Base-by-base conservation (phyloP, 2,888 invertebrate genomes). In the Ferdinandea cuprea region DNA sequence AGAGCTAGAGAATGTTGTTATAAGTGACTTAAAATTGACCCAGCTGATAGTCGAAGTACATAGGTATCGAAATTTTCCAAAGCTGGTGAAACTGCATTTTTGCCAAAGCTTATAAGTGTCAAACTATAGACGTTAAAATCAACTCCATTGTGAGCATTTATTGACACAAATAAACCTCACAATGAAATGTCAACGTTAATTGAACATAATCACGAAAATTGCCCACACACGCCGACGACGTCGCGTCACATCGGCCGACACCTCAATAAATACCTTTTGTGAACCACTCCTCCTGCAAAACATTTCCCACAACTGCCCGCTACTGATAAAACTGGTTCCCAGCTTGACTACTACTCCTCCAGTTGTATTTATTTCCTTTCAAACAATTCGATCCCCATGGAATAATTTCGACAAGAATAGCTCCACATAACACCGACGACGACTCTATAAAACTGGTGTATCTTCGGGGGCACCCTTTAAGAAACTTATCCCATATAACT, bases 401-500 rank as follows among this genome's bases (percentile, higher is more conserved):
- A 46, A 73, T 78, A 78, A 83, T 83, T 78, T 78, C 59, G 66
- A 76, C 71, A 5, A 25, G 25, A 76, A 81, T 52, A 65, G 19
- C 37, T 56, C 46, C 32, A 7, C 17, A 9, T 8, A 25, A 50
- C 25, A 17, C 3, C 42, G 9, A 21, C n/a, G n/a, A n/a, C 19
- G 3, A 59, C 25, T 68, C 44, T n/a, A 52, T 72, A 48, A 44
- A 30, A 9, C 9, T 30, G 4, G 46, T 58, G 63, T 54, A 40
- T 30, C 74, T 19, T 46, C 46, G 19, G 3, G 52, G 21, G 0
- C 11, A 3, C 35, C 72, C 61, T 48, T 50, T 63, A 46, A 48
- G 44, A 78, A 83, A 83, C 68, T 83, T 78, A 83, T 78, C 78
- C 83, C 83, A 83, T 83, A 83, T 83, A 83, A 83, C 83, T 78